Evolutionary conservation across 2,888 invertebrate species (phyloP).

Genomic region (Andrena bicolor): DNA sequence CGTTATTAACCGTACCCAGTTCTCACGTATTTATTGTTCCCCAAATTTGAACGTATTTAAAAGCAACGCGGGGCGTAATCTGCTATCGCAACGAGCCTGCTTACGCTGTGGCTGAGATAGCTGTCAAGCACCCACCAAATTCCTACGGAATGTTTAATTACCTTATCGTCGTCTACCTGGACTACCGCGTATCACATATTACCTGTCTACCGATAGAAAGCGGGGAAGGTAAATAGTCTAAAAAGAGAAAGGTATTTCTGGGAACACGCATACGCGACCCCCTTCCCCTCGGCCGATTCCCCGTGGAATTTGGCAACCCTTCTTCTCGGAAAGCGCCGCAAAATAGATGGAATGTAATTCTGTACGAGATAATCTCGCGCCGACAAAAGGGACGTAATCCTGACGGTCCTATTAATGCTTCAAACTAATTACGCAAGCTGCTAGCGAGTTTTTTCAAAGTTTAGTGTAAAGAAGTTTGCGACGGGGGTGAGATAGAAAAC

Average conservation of each 20-base stretch:
- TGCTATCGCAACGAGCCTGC: conserved; percentile 32
- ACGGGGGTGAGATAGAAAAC: too few species aligned
- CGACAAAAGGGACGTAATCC: conserved; percentile 27
- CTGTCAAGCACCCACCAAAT: conserved; percentile 56
- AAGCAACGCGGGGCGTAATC: conserved; percentile 17
- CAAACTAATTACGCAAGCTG: background rate
- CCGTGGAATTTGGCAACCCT: conserved; percentile 61
- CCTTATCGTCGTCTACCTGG: conserved; percentile 69
- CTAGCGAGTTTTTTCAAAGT: too few species aligned
- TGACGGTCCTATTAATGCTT: conserved; percentile 15
- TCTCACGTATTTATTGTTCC: conserved; percentile 29
- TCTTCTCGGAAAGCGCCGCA: conserved; percentile 50
- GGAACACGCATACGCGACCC: conserved; percentile 38
- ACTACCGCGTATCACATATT: conserved; percentile 54
- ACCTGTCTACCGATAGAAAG: conserved; percentile 57
- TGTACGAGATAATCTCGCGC: conserved; percentile 21
- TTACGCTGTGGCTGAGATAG: conserved; percentile 48
- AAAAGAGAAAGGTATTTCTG: conserved; percentile 41
- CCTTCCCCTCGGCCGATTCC: conserved; percentile 31
- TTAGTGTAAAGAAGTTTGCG: too few species aligned
- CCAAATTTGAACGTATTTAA: conserved; percentile 11
- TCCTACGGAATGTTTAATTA: conserved; percentile 63
- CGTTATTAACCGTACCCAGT: background rate
- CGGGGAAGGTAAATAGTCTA: conserved; percentile 51
- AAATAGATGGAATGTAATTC: conserved; percentile 35